A percentile compares a stretch with the other conserved stretches of the same genome.
phyloP scores from a whole-genome alignment of 2,797 vertebrate genomes.

The Numenius phaeopus region DNA sequence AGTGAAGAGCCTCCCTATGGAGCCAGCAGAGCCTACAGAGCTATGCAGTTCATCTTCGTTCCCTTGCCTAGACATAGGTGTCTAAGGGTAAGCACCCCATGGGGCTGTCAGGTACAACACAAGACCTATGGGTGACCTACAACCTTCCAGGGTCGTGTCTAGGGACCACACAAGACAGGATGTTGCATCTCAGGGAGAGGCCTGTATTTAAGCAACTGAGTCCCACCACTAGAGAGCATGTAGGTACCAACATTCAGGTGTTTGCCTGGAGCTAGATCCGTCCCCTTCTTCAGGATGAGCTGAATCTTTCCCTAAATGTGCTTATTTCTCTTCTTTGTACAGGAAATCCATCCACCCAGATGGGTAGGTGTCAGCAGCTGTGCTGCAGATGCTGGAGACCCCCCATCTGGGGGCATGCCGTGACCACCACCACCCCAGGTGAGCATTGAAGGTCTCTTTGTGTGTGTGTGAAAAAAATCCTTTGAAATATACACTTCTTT shows the following conservation, averaged over 20 bases:
- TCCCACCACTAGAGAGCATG: not conserved
- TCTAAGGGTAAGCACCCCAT: rapidly evolving
- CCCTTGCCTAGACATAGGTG: not conserved
- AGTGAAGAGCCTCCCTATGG: not conserved
- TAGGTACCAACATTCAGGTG: not conserved
- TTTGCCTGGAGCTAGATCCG: not conserved
- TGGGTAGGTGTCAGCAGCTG: not conserved
- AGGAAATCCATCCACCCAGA: not conserved
- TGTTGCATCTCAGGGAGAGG: not conserved
- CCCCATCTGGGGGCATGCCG: not conserved
- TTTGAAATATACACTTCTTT: not conserved
- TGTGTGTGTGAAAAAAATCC: not conserved
- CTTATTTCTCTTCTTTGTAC: not conserved
- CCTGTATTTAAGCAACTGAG: not conserved
- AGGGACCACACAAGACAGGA: not conserved
- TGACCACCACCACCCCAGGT: not conserved
- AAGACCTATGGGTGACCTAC: not conserved
- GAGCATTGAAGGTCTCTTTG: not conserved
- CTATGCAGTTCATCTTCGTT: not conserved
- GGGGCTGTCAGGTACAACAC: not conserved
- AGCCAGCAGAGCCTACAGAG: not conserved
- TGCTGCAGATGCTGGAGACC: not conserved
- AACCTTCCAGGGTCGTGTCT: not conserved
- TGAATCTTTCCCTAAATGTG: not conserved
- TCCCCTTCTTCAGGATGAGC: not conserved